Percentiles rank a stretch among this genome's conserved stretches.
Conservation (phyloP, 2,797 vertebrate species). For the Anas georgica region DNA sequence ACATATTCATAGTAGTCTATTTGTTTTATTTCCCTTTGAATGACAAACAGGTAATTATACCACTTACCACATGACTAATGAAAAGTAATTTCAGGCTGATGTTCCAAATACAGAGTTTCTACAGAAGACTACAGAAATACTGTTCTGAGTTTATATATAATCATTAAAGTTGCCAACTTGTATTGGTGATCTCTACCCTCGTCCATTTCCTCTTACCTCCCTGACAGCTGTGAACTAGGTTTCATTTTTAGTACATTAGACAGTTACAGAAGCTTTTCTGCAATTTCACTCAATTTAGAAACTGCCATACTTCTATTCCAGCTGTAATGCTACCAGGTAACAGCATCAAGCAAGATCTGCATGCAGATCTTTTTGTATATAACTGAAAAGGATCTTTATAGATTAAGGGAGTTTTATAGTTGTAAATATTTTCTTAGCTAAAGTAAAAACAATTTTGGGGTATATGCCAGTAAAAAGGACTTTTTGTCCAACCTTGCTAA, state of each 20-base stretch:
- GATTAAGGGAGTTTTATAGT: not conserved
- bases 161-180: not conserved
- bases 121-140: not conserved
- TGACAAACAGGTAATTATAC: not conserved
- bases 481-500: not conserved
- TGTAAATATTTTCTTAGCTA: not conserved
- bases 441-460: not conserved
- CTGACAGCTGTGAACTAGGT: not conserved
- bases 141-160: not conserved
- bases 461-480: not conserved
- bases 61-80: not conserved
- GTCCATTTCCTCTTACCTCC: not conserved
- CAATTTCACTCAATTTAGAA: not conserved
- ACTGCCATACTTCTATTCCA: not conserved
- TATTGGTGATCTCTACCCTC: not conserved
- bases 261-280: not conserved
- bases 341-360: not conserved
- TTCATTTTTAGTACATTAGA: not conserved
- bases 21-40: not conserved
- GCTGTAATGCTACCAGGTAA: not conserved
- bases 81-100: not conserved
- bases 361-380: not conserved
- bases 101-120: not conserved
- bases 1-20: not conserved
- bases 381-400: too few relatives aligned